A percentile compares a stretch with the other conserved stretches of the same genome.
phyloP scores from a whole-genome alignment of 2,797 vertebrate genomes.

The Antrozous pallidus region DNA sequence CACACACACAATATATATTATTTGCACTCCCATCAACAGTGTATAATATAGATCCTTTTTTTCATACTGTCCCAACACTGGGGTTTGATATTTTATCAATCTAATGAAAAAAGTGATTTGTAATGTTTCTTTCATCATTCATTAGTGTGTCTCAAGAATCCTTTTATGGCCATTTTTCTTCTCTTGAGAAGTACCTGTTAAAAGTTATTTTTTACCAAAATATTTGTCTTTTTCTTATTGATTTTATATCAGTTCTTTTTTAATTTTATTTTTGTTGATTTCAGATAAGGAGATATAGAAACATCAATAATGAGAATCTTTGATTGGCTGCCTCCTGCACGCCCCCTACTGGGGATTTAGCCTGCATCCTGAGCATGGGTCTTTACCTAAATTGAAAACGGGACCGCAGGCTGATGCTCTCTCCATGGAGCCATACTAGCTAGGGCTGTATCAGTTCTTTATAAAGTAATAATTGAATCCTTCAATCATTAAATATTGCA shows the following conservation, averaged over 20 bases:
- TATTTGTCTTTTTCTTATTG: background rate
- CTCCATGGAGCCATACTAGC: no score
- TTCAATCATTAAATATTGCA: background rate
- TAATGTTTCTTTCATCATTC: background rate
- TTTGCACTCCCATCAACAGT: background rate
- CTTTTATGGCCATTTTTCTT: background rate
- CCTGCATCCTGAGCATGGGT: no score
- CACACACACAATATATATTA: background rate
- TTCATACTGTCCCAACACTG: background rate
- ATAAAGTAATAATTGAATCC: background rate
- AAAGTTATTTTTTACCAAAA: background rate
- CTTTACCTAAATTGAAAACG: no score
- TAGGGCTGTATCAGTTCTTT: background rate
- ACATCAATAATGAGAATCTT: no score
- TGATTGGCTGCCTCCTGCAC: no score
- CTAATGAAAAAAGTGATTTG: background rate
- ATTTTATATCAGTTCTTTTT: constrained; percentile 23
- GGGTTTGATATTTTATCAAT: background rate
- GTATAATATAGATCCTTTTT: background rate
- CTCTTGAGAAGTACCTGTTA: background rate
- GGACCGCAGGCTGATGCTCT: no score
- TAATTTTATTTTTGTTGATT: no score
- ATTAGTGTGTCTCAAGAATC: background rate
- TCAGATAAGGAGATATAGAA: no score
- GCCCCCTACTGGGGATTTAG: no score